Percentiles rank a stretch among this genome's conserved stretches.
These are phyloP conservation scores for Panthera tigris DNA, from an alignment of 2,113 vertebrate genomes.

Conservation along the genomic window DNA sequence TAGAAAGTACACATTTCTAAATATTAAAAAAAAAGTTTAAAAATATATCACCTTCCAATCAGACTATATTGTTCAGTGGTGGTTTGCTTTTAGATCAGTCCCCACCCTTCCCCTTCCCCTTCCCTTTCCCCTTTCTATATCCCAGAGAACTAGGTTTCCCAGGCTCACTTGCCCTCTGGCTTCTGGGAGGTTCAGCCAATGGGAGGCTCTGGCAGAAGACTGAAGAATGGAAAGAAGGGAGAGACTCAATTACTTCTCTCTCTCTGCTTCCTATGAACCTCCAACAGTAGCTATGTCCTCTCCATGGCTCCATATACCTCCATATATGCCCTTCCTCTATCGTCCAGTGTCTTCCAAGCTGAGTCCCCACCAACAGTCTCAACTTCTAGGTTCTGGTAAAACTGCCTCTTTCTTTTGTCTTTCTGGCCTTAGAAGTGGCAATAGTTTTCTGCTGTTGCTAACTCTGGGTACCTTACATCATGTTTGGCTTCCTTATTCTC, in stretches of 20 bases:
- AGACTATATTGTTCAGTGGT: not conserved
- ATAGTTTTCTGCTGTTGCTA: not conserved
- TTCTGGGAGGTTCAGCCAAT: not conserved
- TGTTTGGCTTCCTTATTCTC: not conserved
- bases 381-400: not conserved
- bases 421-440: not conserved
- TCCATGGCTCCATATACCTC: not conserved
- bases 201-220: not conserved
- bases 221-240: not conserved
- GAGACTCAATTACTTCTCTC: not conserved
- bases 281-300: not conserved
- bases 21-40: not conserved
- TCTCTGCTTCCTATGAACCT: not conserved
- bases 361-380: not conserved
- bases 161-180: not conserved
- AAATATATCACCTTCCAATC: not conserved
- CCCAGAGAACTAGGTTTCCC: not conserved
- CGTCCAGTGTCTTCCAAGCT: not conserved
- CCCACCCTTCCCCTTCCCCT: not conserved
- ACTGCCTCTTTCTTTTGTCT: not conserved
- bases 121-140: no score
- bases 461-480: not conserved
- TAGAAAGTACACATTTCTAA: not conserved
- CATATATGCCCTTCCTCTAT: not conserved
- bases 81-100: not conserved